Evolutionary conservation across 2,797 vertebrate species (phyloP), one percentile per base, ranked within the genome.

Genomic region (Hydrolagus colliei): DNA sequence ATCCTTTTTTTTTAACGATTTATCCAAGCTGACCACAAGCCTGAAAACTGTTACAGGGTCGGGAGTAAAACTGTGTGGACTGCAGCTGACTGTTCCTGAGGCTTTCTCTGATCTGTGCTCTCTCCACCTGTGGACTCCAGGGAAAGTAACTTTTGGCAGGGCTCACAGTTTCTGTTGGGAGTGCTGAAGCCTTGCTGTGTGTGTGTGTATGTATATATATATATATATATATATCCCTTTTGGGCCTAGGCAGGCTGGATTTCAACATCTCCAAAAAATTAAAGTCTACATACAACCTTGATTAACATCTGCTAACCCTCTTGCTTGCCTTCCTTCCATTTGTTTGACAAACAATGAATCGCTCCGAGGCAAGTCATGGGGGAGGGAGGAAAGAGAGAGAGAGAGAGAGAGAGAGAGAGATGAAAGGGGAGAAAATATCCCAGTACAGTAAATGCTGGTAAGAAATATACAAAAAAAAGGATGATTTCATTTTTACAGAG

Each of bases 111-210:
- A 89, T 91, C 92, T 91, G 92, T 90, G 89, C 87, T 91, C 90
- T 90, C 91, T 93, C 93, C 94, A 94, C 93, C 94, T 95, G 94
- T 85, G 79, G 93, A 92, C 94, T 87, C 91, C 88, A 72, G 93
- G 93, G 92, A 94, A 90, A 91, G 89, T 88, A 88, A 52, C 41
- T 52, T 89, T 92, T 93, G 93, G 92, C 93, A 93, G 92, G 87
- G 74, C 87, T 88, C 89, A 89, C 86, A 9, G 90, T 89, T 91
- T 87, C 62, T 90, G 91, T 90, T 90, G 20, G 0, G 90, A 91
- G 87, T 74, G 88, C 86, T 91, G 89, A 85, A 90, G 90, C 27
- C 27, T 52, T 35, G 79, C 79, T 82, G 41, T 52, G 27, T 27
- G 27, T 27, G 27, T 27, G 27, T 27, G 27, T 27, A 1, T 27